Base-by-base conservation (phyloP, 2,797 vertebrate genomes). In the Acomys russatus region DNA sequence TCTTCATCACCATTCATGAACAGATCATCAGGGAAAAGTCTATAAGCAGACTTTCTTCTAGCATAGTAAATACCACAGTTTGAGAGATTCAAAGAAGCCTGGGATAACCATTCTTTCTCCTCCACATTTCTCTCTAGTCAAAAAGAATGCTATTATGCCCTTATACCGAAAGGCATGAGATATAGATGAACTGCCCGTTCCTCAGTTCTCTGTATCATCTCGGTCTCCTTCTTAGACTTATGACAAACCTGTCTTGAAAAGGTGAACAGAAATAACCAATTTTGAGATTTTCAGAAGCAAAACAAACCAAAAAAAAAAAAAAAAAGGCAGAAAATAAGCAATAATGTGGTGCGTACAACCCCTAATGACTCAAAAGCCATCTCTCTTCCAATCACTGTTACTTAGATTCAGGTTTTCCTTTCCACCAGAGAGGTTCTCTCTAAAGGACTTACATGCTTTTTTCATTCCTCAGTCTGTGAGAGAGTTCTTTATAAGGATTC, bases 111-210 rank as follows among this genome's bases (percentile, higher is more conserved):
- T 63, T 68, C 6, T 3, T 82, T 28, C 59, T 28, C 2, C 6
- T 30, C 30, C 0, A 18, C 7, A 6, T 94, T 90, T 56, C 4
- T 12, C 51, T 73, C 10, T 59, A 14, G 17, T 59, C 7, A 85
- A 71, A 77, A 22, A 79, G 28, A 74, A 86, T 28, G 3, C 20
- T 74, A 4, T n/a, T 17, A 25, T 35, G 1, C 68, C 59, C 17
- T 88, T 61, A 61, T 44, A 61, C 3, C 61, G 56, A 92, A 22
- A 7, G 12, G 4, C 9, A n/a, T 71, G 61, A 63, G 14, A 77
- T 56, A 5, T 51, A 1, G 6, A n/a, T 78, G 6, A 64, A 30
- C 25, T 25, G 12, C 44, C 44, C 44, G 0, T 23, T 5, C 0
- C 56, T 33, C 15, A 8, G 0, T 2, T 66, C 4, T 64, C 2